Evolutionary conservation across 2,888 invertebrate genomes (phyloP).

Genomic region (Machimus rusticus): DNA sequence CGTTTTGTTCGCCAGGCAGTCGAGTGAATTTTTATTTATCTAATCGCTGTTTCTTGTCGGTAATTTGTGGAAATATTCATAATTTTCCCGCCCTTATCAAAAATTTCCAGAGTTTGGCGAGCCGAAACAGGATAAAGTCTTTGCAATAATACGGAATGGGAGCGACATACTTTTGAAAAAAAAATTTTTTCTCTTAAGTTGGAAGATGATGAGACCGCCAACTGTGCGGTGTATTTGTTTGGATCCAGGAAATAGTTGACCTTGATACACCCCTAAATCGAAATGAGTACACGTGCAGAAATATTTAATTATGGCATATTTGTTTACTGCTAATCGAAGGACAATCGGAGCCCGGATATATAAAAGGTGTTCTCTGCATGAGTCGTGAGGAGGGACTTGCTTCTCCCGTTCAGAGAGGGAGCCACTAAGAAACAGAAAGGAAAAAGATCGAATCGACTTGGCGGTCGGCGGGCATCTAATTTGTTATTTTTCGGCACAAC

Average conservation of each 20-base stretch:
- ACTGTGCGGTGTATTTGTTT: background rate
- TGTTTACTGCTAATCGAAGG: background rate
- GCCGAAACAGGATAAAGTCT: background rate
- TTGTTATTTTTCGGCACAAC: background rate
- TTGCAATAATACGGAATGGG: background rate
- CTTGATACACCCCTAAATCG: background rate
- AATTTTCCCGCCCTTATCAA: background rate
- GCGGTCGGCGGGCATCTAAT: background rate
- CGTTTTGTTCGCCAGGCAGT: background rate
- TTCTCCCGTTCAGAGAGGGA: background rate
- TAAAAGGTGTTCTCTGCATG: background rate
- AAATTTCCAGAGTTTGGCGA: background rate
- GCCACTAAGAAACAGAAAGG: background rate
- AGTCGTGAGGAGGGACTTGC: background rate
- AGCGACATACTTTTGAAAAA: background rate
- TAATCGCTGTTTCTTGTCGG: background rate
- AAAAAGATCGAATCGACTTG: background rate
- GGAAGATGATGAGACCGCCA: background rate
- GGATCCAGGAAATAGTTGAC: background rate
- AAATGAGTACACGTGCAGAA: background rate
- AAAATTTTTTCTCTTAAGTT: background rate
- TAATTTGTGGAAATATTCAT: background rate
- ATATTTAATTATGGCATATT: background rate
- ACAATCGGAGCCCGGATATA: background rate
- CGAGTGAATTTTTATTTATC: background rate